A percentile compares a stretch with the other conserved stretches of the same genome.
These are phyloP conservation scores for Stratiomys singularior DNA, from an alignment of 2,888 invertebrate genomes.

Conservation along the genomic window DNA sequence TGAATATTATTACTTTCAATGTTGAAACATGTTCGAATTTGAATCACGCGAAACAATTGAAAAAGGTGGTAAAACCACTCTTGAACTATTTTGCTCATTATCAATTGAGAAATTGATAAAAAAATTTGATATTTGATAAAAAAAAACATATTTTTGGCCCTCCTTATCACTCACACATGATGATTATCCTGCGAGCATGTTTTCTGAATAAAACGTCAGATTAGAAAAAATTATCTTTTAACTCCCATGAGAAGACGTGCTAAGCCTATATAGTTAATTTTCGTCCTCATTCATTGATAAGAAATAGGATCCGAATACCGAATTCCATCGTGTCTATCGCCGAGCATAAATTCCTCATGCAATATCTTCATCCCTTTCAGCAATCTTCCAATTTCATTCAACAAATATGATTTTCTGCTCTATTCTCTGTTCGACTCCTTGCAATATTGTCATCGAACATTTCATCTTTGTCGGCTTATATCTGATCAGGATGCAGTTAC, in stretches of 20 bases:
- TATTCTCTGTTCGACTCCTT: not conserved
- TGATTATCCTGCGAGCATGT: too few relatives aligned
- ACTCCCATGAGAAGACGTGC: not conserved
- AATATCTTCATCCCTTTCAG: not conserved
- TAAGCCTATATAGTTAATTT: slow-evolving; percentile 9
- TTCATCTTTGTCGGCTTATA: slow-evolving; percentile 26
- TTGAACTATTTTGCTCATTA: too few relatives aligned
- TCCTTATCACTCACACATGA: too few relatives aligned
- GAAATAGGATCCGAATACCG: slow-evolving; percentile 18
- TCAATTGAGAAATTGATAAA: too few relatives aligned
- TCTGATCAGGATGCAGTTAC: slow-evolving; percentile 43
- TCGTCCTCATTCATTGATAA: slow-evolving; percentile 17
- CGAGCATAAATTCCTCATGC: not conserved
- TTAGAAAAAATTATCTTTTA: not conserved
- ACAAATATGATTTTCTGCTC: not conserved
- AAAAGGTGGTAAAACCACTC: too few relatives aligned
- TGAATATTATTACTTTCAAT: too few relatives aligned
- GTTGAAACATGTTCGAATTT: too few relatives aligned
- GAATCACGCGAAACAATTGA: too few relatives aligned
- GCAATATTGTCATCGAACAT: slow-evolving; percentile 31
- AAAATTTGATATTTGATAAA: too few relatives aligned
- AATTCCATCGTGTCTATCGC: not conserved
- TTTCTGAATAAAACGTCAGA: not conserved
- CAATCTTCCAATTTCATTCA: not conserved
- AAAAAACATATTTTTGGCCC: too few relatives aligned